These are phyloP conservation scores for Rostratula benghalensis DNA, from an alignment of 2,113 vertebrate species.

Conservation along the genomic window DNA sequence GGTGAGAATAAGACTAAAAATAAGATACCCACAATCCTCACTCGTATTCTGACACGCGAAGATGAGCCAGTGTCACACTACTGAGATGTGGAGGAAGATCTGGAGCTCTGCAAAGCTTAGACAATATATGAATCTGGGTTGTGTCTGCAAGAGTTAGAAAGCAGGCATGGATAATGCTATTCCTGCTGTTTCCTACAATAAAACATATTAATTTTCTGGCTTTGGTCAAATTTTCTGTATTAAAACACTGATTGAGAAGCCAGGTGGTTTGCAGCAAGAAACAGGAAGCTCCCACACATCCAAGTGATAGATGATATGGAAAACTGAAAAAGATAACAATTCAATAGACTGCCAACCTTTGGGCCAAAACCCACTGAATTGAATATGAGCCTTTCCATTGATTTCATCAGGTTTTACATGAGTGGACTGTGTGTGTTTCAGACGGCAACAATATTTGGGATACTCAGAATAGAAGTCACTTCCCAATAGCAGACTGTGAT, in stretches of 20 bases:
- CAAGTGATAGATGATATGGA: background rate
- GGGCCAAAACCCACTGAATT: background rate
- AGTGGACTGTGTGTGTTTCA: background rate
- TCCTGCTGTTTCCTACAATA: background rate
- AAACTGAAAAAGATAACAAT: background rate
- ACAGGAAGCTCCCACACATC: background rate
- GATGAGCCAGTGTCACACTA: background rate
- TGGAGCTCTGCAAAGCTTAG: background rate
- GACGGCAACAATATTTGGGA: background rate
- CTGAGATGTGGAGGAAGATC: background rate
- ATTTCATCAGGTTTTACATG: background rate
- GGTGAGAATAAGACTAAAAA: background rate
- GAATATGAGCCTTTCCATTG: background rate
- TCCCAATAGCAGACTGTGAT: background rate
- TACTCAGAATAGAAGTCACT: background rate
- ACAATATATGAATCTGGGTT: background rate
- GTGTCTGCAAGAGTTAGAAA: background rate
- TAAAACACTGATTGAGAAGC: background rate
- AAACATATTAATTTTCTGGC: background rate
- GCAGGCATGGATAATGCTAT: background rate
- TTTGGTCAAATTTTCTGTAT: background rate
- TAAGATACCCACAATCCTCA: background rate
- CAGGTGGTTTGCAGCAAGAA: background rate
- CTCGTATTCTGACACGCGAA: background rate
- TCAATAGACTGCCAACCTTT: background rate